These are phyloP conservation scores for Gallinago jamesoni DNA, from an alignment of 2,113 vertebrate species.

Conservation along the genomic window DNA sequence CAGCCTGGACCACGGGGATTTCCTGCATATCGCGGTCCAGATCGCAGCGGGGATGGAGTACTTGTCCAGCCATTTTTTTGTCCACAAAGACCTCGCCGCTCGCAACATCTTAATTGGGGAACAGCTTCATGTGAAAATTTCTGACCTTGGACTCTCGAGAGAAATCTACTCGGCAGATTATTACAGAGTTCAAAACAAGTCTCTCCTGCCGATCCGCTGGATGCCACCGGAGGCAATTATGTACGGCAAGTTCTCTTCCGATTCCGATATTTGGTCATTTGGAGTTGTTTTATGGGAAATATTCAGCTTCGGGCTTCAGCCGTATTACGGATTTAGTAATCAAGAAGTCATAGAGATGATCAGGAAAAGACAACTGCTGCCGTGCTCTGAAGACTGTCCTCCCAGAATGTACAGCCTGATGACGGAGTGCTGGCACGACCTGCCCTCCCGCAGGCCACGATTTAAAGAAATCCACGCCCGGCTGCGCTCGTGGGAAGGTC, in stretches of 20 bases:
- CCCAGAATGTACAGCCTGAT: slow-evolving; percentile 93
- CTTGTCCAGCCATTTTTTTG: slow-evolving; percentile 89
- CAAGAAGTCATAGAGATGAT: slow-evolving; percentile 99
- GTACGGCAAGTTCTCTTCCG: slow-evolving; percentile 94
- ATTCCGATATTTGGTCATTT: slow-evolving; percentile 97
- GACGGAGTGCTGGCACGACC: slow-evolving; percentile 98
- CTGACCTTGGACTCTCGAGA: slow-evolving; percentile 94
- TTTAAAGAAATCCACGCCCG: slow-evolving; percentile 94
- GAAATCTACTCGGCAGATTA: slow-evolving; percentile 96
- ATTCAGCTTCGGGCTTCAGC: slow-evolving; percentile 97
- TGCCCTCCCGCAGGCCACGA: slow-evolving; percentile 87
- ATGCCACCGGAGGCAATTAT: slow-evolving; percentile 95
- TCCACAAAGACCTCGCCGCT: slow-evolving; percentile 95
- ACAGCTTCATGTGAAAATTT: slow-evolving; percentile 96
- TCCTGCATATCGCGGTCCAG: slow-evolving; percentile 93
- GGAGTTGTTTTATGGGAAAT: slow-evolving; percentile 98
- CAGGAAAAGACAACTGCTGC: slow-evolving; percentile 91
- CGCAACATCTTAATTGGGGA: slow-evolving; percentile 95
- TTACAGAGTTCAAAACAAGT: slow-evolving; percentile 90
- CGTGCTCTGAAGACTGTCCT: slow-evolving; percentile 96
- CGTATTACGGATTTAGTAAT: slow-evolving; percentile 95
- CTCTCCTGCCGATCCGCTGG: slow-evolving; percentile 94
- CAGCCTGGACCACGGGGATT: slow-evolving; percentile 94
- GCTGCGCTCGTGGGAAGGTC: slow-evolving; percentile 95
- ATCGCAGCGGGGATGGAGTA: slow-evolving; percentile 98